Base-by-base conservation (phyloP, 1,140 invertebrate genomes). In the Caenorhabditis latens region DNA sequence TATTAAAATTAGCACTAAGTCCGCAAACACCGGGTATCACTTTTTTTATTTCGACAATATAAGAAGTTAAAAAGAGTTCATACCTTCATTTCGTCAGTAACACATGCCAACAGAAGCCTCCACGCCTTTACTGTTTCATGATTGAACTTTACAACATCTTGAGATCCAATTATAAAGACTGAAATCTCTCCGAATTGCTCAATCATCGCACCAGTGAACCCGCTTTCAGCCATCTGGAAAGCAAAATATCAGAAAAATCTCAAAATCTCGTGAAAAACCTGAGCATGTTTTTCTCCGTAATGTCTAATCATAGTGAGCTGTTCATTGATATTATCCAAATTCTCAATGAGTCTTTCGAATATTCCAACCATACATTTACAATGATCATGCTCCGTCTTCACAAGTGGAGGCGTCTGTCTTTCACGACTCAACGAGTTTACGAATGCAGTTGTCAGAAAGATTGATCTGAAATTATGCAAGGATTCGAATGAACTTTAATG, bases 211-310 rank as follows among this genome's bases (percentile, higher is more conserved):
- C 83, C 86, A 40, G 83, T 89, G 83, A 89, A 89, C 14, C 88
- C 88, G 48, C 88, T 89, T 50, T 88, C 87, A 48, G 84, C 50
- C 88, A 89, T 89, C 86, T 88, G 84, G 16, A 87, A 86, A 48
- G 32, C 16, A 19, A 9, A 24, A 3, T 24, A 43, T 67, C 13
- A 50, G 16, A 65, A n/a, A 57, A 84, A 14, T 46, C 32, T 6
- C 13, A 84, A 79, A n/a, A 46, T 75, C 40, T 14, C 24, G 21
- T 48, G 65, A 43, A 4, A 46, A 16, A 88, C 87, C 87, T 88
- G 87, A 4, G 88, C 88, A 53, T 89, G 88, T 43, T 89, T 89
- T 75, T 89, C 86, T 88, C 88, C 88, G 67, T 89, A 89, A 40
- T 85, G 61, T 55, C 88, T 61, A 21, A 89, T 61, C 50, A 63